Evolutionary conservation across 2,113 vertebrate genomes (phyloP).

Genomic region (Tetraodon nigroviridis): DNA sequence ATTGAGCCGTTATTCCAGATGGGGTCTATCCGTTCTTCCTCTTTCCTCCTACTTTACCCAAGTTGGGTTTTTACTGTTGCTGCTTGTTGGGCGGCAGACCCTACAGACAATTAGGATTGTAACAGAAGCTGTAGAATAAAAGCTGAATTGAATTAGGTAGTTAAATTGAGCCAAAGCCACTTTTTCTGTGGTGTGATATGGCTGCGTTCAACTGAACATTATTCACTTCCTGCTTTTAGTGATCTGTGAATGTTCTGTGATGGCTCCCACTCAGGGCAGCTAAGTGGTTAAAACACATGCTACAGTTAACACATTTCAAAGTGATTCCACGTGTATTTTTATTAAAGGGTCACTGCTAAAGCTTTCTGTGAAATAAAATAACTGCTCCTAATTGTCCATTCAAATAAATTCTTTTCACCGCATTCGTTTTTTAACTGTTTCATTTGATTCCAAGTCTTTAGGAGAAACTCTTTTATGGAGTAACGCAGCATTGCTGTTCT

Average conservation of each 20-base stretch:
- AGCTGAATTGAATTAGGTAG: too few relatives aligned
- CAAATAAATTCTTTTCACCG: slow-evolving; percentile 45
- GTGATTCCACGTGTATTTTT: slow-evolving; percentile 6
- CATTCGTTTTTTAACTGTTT: slow-evolving; percentile 54
- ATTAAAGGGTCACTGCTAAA: slow-evolving; percentile 20
- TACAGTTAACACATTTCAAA: slow-evolving; percentile 17
- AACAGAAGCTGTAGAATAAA: too few relatives aligned
- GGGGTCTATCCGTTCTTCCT: too few relatives aligned
- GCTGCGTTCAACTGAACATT: background rate
- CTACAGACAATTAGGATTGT: too few relatives aligned
- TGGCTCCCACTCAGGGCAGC: background rate
- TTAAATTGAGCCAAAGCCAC: too few relatives aligned
- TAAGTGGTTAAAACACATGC: slow-evolving; percentile 16
- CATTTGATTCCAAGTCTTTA: slow-evolving; percentile 37
- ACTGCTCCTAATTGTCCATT: slow-evolving; percentile 40
- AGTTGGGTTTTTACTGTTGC: too few relatives aligned
- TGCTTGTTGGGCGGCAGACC: too few relatives aligned
- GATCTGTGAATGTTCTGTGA: slow-evolving; percentile 13
- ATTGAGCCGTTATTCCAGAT: background rate
- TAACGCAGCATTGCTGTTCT: slow-evolving; percentile 50
- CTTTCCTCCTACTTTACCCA: too few relatives aligned
- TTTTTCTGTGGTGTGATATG: background rate
- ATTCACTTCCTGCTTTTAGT: background rate
- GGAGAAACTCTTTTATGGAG: slow-evolving; percentile 48
- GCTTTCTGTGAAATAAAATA: slow-evolving; percentile 51